Evolutionary conservation across 2,113 vertebrate genomes (phyloP), one percentile per base, ranked within the genome.

Genomic region (Phalacrocorax aristotelis): DNA sequence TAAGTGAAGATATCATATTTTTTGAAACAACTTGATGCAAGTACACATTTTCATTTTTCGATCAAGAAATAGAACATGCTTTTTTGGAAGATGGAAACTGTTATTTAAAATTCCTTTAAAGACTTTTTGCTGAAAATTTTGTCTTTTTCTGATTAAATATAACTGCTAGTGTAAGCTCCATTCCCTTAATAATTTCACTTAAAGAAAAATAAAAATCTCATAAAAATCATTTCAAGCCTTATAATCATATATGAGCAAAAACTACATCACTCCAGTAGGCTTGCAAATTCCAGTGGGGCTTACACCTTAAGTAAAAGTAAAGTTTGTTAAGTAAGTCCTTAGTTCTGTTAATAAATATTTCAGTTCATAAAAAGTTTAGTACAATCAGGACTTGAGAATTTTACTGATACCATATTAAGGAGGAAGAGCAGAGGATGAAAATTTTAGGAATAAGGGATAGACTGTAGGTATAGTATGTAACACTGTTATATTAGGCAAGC

Each of bases 401-500:
- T 80, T 57, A 48, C 10, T 48, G 9, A 11, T 44, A n/a, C 2
- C 3, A 26, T n/a, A 17, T 52, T 29, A 69, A 36, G 18, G 49
- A 65, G 17, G 32, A 66, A 62, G 6, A 57, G 4, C 4, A 46
- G 42, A 57, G 2, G 11, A 32, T 8, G 4, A 77, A 40, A 69
- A 68, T 32, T 51, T 77, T 60, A 46, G 3, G 7, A 46, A 5
- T 27, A 26, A 42, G 8, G 18, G 65, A 40, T 0, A 38, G 34
- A 32, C 13, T 15, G 22, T 30, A 58, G 4, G 46, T 2, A 27
- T 8, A 10, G 7, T 26, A 36, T 13, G 6, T 8, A 58, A 52
- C 1, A 0, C 7, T 38, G 11, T 48, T 54, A 22, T 2, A 30
- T 52, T 40, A 57, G 9, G 7, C 11, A 48, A 1, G 23, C 7